Evolutionary conservation across 2,113 vertebrate species (phyloP), one percentile per base, ranked within the genome.

Genomic region (Polyodon spathula): DNA sequence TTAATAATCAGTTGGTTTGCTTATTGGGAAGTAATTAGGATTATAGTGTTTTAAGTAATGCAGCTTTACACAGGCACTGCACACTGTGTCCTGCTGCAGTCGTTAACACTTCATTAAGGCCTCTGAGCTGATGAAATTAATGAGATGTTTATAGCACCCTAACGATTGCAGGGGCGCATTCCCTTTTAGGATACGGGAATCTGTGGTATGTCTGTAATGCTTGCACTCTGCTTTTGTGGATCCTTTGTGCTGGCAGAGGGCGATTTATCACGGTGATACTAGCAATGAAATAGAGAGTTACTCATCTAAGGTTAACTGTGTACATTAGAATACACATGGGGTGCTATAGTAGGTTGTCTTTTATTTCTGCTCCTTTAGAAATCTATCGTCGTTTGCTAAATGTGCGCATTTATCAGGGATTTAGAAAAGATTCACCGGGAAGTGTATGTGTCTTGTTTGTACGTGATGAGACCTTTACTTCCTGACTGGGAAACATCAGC

Each of bases 51-150:
- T 40, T 57, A 46, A 44, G 27, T 43, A 56, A 64, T 27, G 51
- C 51, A 38, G 37, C 46, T 53, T 58, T 40, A 42, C 44, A 41
- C 40, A 27, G 48, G 12, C n/a, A 6, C 37, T 43, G 43, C 56
- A 27, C 27, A 27, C 27, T 27, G 27, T 27, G 27, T 27, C 66
- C 61, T 52, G 53, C 52, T 46, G 61, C 61, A 63, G 4, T 46
- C 40, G 72, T 77, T 66, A 67, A 63, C 65, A 66, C 67, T 67
- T 68, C 57, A 63, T 74, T 76, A 77, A 70, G 68, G 66, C 53
- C 8, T 62, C 16, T 43, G 60, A 67, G 65, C 67, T 74, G 73
- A 79, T 77, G 68, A 74, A 68, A 70, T 77, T 76, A 77, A 79
- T 79, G 74, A 69, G 70, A 73, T 63, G 71, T 69, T 74, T 75